These are phyloP conservation scores for Andrena marginata DNA, from an alignment of 2,888 invertebrate species.

Conservation along the genomic window DNA sequence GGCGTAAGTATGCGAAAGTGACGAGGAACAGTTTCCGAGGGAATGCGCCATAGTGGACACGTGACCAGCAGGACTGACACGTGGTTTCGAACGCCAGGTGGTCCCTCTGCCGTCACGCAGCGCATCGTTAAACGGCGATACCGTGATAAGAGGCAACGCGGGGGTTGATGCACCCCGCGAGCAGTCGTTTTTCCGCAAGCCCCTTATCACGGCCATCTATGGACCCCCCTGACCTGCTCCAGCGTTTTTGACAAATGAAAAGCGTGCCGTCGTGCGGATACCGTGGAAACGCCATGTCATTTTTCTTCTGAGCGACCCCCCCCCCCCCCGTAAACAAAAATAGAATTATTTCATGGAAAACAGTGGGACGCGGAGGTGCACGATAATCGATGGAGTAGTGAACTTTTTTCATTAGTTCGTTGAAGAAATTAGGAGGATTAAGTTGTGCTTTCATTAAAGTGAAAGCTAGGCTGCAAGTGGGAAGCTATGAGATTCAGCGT, in stretches of 20 bases:
- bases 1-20: slow-evolving; percentile 52
- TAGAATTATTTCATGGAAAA: neutral
- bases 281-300: neutral
- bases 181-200: slow-evolving; percentile 68
- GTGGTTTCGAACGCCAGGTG: slow-evolving; percentile 79
- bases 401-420: neutral
- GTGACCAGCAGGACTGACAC: slow-evolving; percentile 80
- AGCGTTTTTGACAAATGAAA: slow-evolving; percentile 54
- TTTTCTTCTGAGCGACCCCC: neutral
- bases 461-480: neutral
- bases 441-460: neutral
- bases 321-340: neutral
- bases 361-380: neutral
- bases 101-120: slow-evolving; percentile 76
- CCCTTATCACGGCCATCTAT: slow-evolving; percentile 60
- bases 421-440: neutral
- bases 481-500: neutral
- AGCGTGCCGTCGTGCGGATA: slow-evolving; percentile 26
- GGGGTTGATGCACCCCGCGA: slow-evolving; percentile 63
- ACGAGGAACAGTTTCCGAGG: slow-evolving; percentile 69
- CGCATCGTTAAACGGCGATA: slow-evolving; percentile 78
- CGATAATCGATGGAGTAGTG: neutral
- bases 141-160: slow-evolving; percentile 74
- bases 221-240: slow-evolving; percentile 40
- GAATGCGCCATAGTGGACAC: slow-evolving; percentile 78